Evolutionary conservation across 2,888 invertebrate species (phyloP).

Genomic region (Labia minor): DNA sequence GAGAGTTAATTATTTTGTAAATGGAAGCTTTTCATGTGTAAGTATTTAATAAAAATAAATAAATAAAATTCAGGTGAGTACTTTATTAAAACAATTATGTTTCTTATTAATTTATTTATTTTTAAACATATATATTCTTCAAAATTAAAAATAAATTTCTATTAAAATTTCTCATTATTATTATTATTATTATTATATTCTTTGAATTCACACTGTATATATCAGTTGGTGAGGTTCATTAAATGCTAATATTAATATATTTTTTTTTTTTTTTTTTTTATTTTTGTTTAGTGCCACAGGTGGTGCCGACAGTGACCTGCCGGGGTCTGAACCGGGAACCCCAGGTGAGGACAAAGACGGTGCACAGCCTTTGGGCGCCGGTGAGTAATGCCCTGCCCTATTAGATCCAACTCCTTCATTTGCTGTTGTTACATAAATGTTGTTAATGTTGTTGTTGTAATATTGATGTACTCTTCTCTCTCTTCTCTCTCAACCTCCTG

Average conservation of each 20-base stretch:
- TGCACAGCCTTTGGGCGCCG: slow-evolving; percentile 35
- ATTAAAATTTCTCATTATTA: too few species aligned
- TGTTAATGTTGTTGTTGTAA: slow-evolving; percentile 26
- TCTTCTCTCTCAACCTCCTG: slow-evolving; percentile 28
- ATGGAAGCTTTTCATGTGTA: too few species aligned
- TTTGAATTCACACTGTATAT: not conserved
- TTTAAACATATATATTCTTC: too few species aligned
- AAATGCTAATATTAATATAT: not conserved
- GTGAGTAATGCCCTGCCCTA: not conserved
- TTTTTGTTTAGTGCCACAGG: slow-evolving; percentile 64
- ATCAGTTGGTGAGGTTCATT: not conserved
- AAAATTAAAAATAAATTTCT: too few species aligned
- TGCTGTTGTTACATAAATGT: not conserved
- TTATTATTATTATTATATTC: not conserved
- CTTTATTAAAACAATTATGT: too few species aligned
- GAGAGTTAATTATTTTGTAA: too few species aligned
- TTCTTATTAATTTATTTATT: too few species aligned
- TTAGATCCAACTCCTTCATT: not conserved
- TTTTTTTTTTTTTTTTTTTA: too few species aligned
- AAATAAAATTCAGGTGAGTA: too few species aligned
- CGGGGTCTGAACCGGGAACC: slow-evolving; percentile 63
- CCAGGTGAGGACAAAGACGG: slow-evolving; percentile 71
- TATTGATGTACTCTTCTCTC: slow-evolving; percentile 29
- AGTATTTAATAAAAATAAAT: too few species aligned
- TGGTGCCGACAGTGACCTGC: slow-evolving; percentile 72